A percentile compares a stretch with the other conserved stretches of the same genome.
phyloP scores from a whole-genome alignment of 1,140 invertebrate genomes.

The Vanessa atalanta region DNA sequence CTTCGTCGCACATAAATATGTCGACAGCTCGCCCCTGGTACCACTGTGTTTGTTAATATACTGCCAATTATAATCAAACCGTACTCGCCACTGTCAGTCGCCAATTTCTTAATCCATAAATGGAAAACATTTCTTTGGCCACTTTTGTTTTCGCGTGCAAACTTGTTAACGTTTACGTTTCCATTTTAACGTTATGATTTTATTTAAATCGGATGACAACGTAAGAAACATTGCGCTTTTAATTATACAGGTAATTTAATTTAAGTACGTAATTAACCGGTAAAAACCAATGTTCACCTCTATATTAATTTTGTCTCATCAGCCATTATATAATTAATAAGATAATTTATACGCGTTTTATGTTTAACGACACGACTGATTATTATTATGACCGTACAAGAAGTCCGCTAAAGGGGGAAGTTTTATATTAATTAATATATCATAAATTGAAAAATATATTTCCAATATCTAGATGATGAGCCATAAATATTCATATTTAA shows the following conservation, averaged over 20 bases:
- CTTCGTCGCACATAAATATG: conserved; percentile 72
- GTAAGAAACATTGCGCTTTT: not conserved
- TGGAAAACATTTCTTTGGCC: conserved; percentile 46
- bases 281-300: no score
- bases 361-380: no score
- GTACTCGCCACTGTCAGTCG: conserved; percentile 59
- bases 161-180: conserved; percentile 30
- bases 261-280: no score
- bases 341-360: no score
- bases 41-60: conserved; percentile 78
- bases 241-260: conserved; percentile 15
- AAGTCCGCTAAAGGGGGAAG: no score
- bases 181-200: conserved; percentile 31
- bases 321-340: no score
- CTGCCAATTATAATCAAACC: conserved; percentile 80
- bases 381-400: no score
- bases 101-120: conserved; percentile 72
- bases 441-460: no score
- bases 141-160: conserved; percentile 46
- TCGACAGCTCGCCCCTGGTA: conserved; percentile 64
- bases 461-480: no score
- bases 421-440: no score
- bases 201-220: not conserved
- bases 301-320: no score
- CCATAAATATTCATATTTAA: conserved; percentile 43